Base-by-base conservation (phyloP, 2,113 vertebrate genomes). In the Pogona vitticeps region DNA sequence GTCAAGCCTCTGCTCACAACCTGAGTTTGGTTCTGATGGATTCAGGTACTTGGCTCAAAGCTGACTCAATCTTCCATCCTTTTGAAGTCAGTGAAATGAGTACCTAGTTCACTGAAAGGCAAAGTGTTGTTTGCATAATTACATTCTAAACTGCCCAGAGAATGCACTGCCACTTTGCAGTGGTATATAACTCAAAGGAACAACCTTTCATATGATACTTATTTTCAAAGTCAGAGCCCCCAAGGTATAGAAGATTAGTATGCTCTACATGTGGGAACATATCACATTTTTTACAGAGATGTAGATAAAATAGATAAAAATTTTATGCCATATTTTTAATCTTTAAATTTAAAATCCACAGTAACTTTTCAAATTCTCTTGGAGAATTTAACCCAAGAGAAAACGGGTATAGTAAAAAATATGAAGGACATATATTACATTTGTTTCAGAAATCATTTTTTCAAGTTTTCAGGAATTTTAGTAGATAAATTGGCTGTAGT, bases 361-460 rank as follows among this genome's bases (percentile, higher is more conserved):
- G 89, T 90, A 90, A 91, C 78, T 92, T 91, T 94, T 91, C 87
- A 58, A 88, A 93, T 93, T 88, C 93, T 91, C 90, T n/a, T n/a
- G n/a, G n/a, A n/a, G n/a, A n/a, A 88, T 90, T 90, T 83, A 91
- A 90, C 92, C 93, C 93, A 88, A 90, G 89, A 71, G 89, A 94
- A 95, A 93, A 93, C 93, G 72, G 92, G 81, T 94, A 89, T 93
- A 94, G 93, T 94, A 94, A 95, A 92, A 85, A 93, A 86, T 91
- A 85, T 58, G 81, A 90, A 90, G 88, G n/a, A n/a, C 77, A 84
- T 94, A 89, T 89, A 93, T 93, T 92, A 91, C 78, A 79, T 90
- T 92, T 93, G 89, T 93, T 92, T 94, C 89, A 90, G 83, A 89
- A 89, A 91, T 87, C 85, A 85, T 82, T 91, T 91, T 94, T 91